phyloP scores from a whole-genome alignment of 2,888 invertebrate genomes.

The Ichneumoninae sp. region DNA sequence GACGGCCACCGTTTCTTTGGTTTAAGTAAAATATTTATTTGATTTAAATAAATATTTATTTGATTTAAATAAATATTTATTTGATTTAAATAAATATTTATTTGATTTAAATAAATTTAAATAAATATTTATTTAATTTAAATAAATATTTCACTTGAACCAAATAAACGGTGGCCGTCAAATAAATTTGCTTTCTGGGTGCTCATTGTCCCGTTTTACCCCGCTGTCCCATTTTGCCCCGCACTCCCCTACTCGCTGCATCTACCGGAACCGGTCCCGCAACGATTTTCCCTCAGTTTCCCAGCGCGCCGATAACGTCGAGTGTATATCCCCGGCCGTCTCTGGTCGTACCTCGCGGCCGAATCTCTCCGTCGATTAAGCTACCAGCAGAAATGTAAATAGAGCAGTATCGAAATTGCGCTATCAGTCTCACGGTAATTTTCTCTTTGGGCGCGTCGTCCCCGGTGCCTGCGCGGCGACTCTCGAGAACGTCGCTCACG shows the following conservation, averaged over 20 bases:
- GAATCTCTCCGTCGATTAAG: constrained; percentile 19
- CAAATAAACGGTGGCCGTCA: no score
- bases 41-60: no score
- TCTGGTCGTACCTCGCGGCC: background rate
- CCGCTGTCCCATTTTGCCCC: no score
- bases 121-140: no score
- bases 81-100: no score
- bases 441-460: background rate
- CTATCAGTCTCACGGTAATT: constrained; percentile 2
- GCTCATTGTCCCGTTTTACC: no score
- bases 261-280: background rate
- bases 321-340: background rate
- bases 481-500: constrained; percentile 2
- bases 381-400: background rate
- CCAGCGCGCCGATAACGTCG: background rate
- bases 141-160: no score
- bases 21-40: no score
- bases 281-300: constrained; percentile 38
- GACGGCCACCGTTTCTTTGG: no score
- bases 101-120: no score
- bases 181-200: no score
- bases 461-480: background rate
- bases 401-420: constrained; percentile 27
- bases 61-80: no score
- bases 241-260: background rate